Base-by-base conservation (phyloP, 2,888 invertebrate species). In the Achlya flavicornis region DNA sequence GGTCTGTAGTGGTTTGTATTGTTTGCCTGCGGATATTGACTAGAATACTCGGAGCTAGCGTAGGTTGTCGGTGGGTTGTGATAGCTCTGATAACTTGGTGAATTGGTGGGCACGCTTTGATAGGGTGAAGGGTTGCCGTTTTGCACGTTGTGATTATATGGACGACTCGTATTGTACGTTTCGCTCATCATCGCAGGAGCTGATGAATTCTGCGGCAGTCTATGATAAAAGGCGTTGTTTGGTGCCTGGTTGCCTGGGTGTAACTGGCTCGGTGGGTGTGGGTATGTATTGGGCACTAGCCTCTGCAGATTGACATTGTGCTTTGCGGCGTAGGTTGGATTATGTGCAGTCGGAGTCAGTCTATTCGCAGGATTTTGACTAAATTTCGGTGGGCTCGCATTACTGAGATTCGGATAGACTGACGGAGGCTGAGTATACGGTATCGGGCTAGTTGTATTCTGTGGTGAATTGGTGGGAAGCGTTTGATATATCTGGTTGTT, bases 31-130 rank as follows among this genome's bases (percentile, higher is more conserved):
- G 91, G 91, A 72, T 91, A 93, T 79, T 92, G 93, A 92, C 91
- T 91, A 92, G 93, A 92, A 85, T 92, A 92, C 80, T 93, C 92
- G 69, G 90, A 83, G 86, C 86, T 89, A 73, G 88, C 81, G 77
- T 92, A 90, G 85, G 85, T 91, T 77, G 89, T 92, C 92, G 92
- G 92, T 92, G 93, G 92, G 90, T 86, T 92, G 80, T 91, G 91
- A 75, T 92, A 93, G 87, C 85, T 89, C 83, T 88, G 88, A 81
- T 91, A 92, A 71, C 92, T 88, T 63, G 93, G 87, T 70, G 94
- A 89, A 80, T 88, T 86, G 84, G 90, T 85, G 81, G 94, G 94
- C 69, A 92, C 87, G 77, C 89, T 89, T 88, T 94, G 93, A 85
- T 94, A 94, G 66, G 92, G 87, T 65, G 91, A 84, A 68, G 84